phyloP scores from a whole-genome alignment of 2,113 vertebrate species.

The Paramormyrops kingsleyae region DNA sequence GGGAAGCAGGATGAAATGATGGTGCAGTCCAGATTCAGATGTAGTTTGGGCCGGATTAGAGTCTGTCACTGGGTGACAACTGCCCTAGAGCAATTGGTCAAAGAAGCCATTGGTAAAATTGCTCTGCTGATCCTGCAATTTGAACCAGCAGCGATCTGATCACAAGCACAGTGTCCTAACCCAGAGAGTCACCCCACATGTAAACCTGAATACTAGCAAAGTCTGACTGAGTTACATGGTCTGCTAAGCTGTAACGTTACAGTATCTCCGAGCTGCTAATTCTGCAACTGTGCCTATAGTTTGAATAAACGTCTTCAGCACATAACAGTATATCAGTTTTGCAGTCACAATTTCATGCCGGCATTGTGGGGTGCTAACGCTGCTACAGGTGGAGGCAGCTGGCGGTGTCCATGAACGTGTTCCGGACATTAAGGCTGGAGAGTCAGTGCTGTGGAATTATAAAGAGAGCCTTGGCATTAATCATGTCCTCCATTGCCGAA shows the following conservation, averaged over 20 bases:
- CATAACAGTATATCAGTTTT: background rate
- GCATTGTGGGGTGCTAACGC: background rate
- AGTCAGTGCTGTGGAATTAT: background rate
- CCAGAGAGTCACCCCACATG: background rate
- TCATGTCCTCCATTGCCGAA: background rate
- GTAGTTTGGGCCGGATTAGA: background rate
- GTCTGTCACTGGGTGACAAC: background rate
- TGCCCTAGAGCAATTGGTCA: background rate
- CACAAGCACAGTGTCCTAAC: background rate
- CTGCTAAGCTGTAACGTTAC: background rate
- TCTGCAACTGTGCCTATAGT: background rate
- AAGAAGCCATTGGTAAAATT: background rate
- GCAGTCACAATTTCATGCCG: background rate
- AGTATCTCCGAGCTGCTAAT: background rate
- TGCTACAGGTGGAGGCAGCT: background rate
- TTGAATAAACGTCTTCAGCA: background rate
- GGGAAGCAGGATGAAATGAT: background rate
- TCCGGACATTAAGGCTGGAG: background rate
- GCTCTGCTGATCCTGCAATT: background rate
- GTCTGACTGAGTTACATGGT: background rate
- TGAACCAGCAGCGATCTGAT: background rate
- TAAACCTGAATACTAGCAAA: background rate
- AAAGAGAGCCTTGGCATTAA: background rate
- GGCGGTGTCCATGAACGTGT: background rate
- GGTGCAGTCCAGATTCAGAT: background rate